A percentile compares a stretch with the other conserved stretches of the same genome.
Evolutionary conservation across 1,140 invertebrate genomes (phyloP).

Genomic region (Akabosia matsudoensis): DNA sequence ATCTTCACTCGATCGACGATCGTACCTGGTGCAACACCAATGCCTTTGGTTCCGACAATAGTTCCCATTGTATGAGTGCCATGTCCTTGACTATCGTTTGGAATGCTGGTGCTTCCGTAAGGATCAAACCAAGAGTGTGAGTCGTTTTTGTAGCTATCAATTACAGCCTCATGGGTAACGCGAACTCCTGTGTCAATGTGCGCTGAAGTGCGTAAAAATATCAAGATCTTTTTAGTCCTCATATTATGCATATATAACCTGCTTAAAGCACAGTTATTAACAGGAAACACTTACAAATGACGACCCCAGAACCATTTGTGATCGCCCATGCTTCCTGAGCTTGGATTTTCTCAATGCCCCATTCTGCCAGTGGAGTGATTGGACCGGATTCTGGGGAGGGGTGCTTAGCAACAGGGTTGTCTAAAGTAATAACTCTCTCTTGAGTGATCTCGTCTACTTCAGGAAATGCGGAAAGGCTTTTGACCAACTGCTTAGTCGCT

Average conservation of each 20-base stretch:
- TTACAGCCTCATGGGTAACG: no score
- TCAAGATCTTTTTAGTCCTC: no score
- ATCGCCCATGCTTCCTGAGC: slow-evolving; percentile 14
- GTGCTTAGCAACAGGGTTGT: background rate
- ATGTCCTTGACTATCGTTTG: background rate
- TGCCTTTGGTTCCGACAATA: background rate
- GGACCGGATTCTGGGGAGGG: background rate
- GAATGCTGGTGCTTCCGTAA: background rate
- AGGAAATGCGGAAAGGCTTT: background rate
- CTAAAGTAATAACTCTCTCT: background rate
- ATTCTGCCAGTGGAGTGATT: slow-evolving; percentile 6
- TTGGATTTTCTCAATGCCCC: slow-evolving; percentile 28
- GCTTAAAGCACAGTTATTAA: no score
- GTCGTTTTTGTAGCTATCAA: no score
- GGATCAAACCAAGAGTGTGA: no score
- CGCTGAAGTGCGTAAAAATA: no score
- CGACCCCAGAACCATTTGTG: slow-evolving; percentile 6
- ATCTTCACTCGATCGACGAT: no score
- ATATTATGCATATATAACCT: no score
- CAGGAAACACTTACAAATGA: background rate
- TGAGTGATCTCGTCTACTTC: slow-evolving; percentile 19
- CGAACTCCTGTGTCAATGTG: no score
- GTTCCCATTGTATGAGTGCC: slow-evolving; percentile 8
- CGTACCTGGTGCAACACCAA: slow-evolving; percentile 22
- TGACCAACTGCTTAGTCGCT: background rate